Evolutionary conservation across 1,140 invertebrate species (phyloP), one percentile per base, ranked within the genome.

Genomic region (Lepeophtheirus salmonis): DNA sequence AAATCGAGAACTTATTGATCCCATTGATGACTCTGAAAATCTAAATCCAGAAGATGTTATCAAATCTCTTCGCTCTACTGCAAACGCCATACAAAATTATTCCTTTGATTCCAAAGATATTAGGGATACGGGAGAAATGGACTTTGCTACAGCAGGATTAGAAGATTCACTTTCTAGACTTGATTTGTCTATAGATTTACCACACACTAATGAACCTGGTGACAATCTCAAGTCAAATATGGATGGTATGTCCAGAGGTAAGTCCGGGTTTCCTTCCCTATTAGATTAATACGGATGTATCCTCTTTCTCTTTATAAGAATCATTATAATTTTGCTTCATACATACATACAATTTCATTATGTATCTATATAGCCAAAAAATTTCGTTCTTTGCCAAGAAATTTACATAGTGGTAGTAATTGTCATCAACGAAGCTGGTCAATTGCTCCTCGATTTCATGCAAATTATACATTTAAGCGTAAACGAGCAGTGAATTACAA

Each of bases 21-120:
- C 75, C 22, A 69, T 70, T 52, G 70, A 70, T 60, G 76, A 77
- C 64, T 80, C 81, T 54, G 80, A 84, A 67, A 78, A 80, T 66
- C 73, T 83, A 63, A 84, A 83, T 68, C 80, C 84, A 16, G 86
- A 91, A 69, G 89, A 94, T 69, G 82, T 92, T 62, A 82, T 83
- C 67, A 83, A 83, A 68, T 88, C 85, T 61, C 79, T 95, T 56
- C 77, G 85, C 61, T 83, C 84, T 68, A 94, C 89, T 48, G 89
- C 89, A 1, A 86, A 86, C 17, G 89, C 95, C 74, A 95, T 96
- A 70, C 84, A 89, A 67, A 88, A 84, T 72, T 87, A 87, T 65
- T 83, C 80, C 67, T 83, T 82, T 65, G 81, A 82, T 68, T 74
- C 68, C 63, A 64, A 71, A 26, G 70, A 71, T 60, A 65, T 61